phyloP scores from a whole-genome alignment of 1,140 invertebrate genomes.

The Prorops nasuta region DNA sequence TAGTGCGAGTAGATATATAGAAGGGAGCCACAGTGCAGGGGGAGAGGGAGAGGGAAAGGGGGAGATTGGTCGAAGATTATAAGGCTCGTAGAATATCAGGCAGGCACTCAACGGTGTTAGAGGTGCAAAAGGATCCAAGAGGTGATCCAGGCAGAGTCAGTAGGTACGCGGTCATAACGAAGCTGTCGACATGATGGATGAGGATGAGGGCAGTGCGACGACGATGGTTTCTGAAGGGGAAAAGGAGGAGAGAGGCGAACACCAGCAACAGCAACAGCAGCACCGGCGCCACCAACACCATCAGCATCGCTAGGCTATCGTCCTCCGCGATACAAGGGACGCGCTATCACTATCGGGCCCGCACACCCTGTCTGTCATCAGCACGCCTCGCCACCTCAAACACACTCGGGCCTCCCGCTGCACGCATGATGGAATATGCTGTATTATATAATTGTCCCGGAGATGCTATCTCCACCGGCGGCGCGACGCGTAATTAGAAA shows the following conservation, averaged over 20 bases:
- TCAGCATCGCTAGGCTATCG: constrained; percentile 32
- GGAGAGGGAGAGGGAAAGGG: too few relatives aligned
- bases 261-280: constrained; percentile 22
- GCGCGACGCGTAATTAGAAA: constrained; percentile 38
- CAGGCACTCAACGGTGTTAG: neutral
- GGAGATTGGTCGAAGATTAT: too few relatives aligned
- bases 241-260: constrained; percentile 26
- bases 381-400: constrained; percentile 51
- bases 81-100: neutral
- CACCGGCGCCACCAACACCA: constrained; percentile 10
- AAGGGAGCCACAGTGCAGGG: too few relatives aligned
- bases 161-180: constrained; percentile 49
- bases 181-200: constrained; percentile 53
- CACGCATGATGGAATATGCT: constrained; percentile 43
- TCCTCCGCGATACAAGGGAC: constrained; percentile 45
- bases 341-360: constrained; percentile 44
- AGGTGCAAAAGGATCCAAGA: constrained; percentile 26
- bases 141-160: constrained; percentile 20
- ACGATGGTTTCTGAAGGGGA: constrained; percentile 39
- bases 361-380: constrained; percentile 52
- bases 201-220: constrained; percentile 38
- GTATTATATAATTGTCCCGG: constrained; percentile 42
- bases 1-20: too few relatives aligned
- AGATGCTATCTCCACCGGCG: constrained; percentile 29
- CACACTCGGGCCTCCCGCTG: constrained; percentile 40